phyloP scores from a whole-genome alignment of 2,113 vertebrate species.

The Piprites chloris region DNA sequence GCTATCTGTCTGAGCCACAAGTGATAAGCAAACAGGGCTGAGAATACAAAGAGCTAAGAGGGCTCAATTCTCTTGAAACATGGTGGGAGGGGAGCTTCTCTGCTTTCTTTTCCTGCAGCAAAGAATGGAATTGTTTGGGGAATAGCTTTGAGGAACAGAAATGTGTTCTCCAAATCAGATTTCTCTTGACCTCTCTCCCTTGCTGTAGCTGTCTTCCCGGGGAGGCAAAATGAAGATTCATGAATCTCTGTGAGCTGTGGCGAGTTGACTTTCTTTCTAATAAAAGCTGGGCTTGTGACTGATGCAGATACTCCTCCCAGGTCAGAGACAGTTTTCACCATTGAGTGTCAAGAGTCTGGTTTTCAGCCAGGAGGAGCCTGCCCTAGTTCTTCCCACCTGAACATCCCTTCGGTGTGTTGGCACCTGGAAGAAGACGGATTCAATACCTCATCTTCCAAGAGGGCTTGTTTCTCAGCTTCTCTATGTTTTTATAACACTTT shows the following conservation, averaged over 20 bases:
- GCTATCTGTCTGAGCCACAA: neutral
- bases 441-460: neutral
- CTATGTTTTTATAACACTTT: neutral
- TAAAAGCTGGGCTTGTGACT: neutral
- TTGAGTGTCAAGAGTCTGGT: neutral
- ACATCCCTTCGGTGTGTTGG: neutral
- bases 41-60: neutral
- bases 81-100: neutral
- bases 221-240: neutral
- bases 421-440: neutral
- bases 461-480: neutral
- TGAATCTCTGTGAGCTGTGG: neutral
- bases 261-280: neutral
- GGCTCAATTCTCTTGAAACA: constrained; percentile 19
- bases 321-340: neutral
- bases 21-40: constrained; percentile 35
- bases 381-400: neutral
- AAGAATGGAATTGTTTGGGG: neutral
- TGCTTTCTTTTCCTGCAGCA: neutral
- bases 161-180: neutral
- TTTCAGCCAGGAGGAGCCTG: neutral
- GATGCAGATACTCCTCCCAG: neutral
- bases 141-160: constrained; percentile 18
- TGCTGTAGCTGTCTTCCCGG: neutral
- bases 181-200: neutral